Evolutionary conservation across 2,113 vertebrate species (phyloP).

Genomic region (Riparia riparia): DNA sequence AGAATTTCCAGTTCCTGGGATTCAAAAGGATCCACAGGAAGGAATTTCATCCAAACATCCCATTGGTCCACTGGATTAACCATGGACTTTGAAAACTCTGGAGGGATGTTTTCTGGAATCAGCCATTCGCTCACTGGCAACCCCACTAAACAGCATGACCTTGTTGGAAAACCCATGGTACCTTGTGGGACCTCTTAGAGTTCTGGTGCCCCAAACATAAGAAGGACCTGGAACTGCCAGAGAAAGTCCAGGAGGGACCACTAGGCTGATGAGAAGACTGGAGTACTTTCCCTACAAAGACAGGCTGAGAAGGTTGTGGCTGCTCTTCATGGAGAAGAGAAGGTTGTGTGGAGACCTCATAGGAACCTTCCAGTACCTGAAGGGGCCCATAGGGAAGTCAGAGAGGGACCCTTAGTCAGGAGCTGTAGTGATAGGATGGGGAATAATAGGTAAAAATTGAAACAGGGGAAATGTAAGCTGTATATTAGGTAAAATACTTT

Average conservation of each 20-base stretch:
- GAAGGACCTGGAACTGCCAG: background rate
- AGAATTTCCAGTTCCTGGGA: no score
- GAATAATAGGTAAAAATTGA: background rate
- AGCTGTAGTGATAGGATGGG: background rate
- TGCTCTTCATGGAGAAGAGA: background rate
- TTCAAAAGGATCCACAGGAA: no score
- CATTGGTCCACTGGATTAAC: no score
- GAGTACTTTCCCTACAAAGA: background rate
- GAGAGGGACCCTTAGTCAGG: background rate
- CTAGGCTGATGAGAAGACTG: background rate
- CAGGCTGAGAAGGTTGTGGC: background rate
- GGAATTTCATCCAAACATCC: no score
- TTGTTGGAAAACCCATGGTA: background rate
- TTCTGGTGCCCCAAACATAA: background rate
- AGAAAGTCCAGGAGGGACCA: background rate
- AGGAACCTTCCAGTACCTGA: background rate
- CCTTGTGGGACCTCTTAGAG: background rate
- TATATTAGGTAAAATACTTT: background rate
- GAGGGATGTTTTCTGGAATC: no score
- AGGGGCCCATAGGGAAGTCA: background rate
- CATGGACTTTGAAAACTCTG: no score
- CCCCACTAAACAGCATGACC: no score
- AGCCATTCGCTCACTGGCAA: no score
- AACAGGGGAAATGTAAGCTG: background rate
- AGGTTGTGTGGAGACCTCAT: background rate